These are phyloP conservation scores for Decapterus maruadsi DNA, from an alignment of 2,797 vertebrate species.

Conservation along the genomic window DNA sequence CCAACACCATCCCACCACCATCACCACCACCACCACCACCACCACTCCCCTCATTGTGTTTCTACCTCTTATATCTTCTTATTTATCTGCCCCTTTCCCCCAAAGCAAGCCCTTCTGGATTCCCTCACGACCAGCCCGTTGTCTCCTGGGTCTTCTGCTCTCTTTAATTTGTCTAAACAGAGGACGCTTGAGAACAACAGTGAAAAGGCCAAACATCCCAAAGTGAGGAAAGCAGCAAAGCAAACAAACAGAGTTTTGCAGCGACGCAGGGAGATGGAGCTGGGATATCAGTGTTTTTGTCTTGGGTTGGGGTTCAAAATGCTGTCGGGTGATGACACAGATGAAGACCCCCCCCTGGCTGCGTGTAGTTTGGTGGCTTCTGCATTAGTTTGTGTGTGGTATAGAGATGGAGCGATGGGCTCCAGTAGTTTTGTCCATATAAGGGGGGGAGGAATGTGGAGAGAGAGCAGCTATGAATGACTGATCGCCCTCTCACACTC, in stretches of 20 bases:
- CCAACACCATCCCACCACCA: background rate
- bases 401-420: conserved; percentile 57
- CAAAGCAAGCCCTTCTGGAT: conserved; percentile 24
- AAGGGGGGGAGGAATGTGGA: conserved; percentile 85
- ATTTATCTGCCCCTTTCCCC: conserved; percentile 33
- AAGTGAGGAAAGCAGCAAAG: conserved; percentile 29
- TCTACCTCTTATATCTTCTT: conserved; percentile 18
- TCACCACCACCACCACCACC: background rate
- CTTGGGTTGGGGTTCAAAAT: background rate
- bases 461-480: conserved; percentile 80
- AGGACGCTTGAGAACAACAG: conserved; percentile 21
- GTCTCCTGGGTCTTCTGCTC: conserved; percentile 45
- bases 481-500: conserved; percentile 67
- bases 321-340: background rate
- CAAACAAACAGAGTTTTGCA: conserved; percentile 47
- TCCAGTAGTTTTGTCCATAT: conserved; percentile 85
- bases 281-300: conserved; percentile 8
- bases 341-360: conserved; percentile 7
- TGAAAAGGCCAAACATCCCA: conserved; percentile 17
- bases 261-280: conserved; percentile 19
- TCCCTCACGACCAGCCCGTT: conserved; percentile 37
- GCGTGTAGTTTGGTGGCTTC: conserved; percentile 36
- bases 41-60: conserved; percentile 10
- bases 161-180: conserved; percentile 41
- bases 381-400: conserved; percentile 36